Base-by-base conservation (phyloP, 2,113 vertebrate genomes). In the Eidolon helvum region DNA sequence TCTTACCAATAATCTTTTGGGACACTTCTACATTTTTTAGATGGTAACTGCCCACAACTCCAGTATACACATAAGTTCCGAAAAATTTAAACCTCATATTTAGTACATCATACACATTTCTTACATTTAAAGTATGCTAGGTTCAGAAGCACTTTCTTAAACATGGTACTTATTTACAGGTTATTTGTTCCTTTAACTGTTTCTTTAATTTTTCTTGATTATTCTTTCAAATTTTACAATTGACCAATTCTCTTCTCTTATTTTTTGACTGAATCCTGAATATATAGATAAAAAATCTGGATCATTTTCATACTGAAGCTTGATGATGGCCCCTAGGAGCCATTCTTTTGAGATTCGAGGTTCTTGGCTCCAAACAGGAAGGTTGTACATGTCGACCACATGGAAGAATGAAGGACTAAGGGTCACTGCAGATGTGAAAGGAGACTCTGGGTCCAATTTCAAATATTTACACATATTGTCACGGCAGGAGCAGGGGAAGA, bases 11-110 rank as follows among this genome's bases (percentile, higher is more conserved):
- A 30, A 24, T 65, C 53, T 55, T 74, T 35, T 33, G 33, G 28
- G 71, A 57, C 40, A 55, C 38, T 21, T 30, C 68, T 71, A 38
- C 11, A 43, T 50, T 59, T 80, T 22, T 71, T 21, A 80, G n/a
- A 53, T 40, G 30, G 43, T 16, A 16, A 22, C 30, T 79, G 40
- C 77, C 35, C 59, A 48, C 26, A 69, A 75, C 28, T 83, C 55
- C 85, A 87, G 26, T 3, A 48, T 21, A 15, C 11, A 83, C 7
- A 18, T 16, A 57, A 24, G 15, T 72, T 63, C 15, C 80, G 79
- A 53, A 59, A 68, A 94, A 87, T 38, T 57, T 63, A 80, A 84
- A 92, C 55, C 94, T 80, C 55, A 83, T 28, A 92, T 53, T 55
- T 40, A 77, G 21, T 50, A 12, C 4, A 8, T 35, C 48, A 11